phyloP scores from a whole-genome alignment of 2,797 vertebrate species.

The Glossophaga mutica region DNA sequence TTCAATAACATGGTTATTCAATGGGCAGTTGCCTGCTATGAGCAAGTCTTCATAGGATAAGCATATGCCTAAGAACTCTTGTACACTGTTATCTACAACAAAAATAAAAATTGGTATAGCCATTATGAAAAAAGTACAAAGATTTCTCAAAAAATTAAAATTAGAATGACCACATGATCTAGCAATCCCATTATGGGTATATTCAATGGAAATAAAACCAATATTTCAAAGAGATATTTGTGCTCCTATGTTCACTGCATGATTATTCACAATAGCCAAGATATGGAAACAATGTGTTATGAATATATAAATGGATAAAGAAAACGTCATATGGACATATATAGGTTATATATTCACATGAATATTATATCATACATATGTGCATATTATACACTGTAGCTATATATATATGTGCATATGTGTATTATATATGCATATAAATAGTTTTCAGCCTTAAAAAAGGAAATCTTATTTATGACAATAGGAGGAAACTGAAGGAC shows the following conservation, averaged over 20 bases:
- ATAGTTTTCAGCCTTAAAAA: neutral
- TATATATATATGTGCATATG: neutral
- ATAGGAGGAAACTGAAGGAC: neutral
- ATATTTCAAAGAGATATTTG: neutral
- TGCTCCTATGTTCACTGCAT: neutral
- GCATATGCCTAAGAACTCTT: neutral
- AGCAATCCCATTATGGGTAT: neutral
- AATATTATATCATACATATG: neutral
- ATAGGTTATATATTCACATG: neutral
- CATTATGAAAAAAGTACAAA: neutral
- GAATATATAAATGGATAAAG: neutral
- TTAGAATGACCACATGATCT: neutral
- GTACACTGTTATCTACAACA: neutral
- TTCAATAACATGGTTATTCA: neutral
- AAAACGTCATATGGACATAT: neutral
- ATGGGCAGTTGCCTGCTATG: neutral
- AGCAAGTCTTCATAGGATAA: neutral
- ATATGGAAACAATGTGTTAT: neutral
- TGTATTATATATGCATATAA: neutral
- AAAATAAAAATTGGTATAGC: neutral
- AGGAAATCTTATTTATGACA: neutral
- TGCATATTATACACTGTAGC: neutral
- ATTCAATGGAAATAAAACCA: neutral
- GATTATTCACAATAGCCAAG: neutral
- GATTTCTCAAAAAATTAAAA: neutral